Percentiles rank a stretch among this genome's conserved stretches.
These are phyloP conservation scores for Mormoops blainvillei DNA, from an alignment of 2,113 vertebrate species.

Conservation along the genomic window DNA sequence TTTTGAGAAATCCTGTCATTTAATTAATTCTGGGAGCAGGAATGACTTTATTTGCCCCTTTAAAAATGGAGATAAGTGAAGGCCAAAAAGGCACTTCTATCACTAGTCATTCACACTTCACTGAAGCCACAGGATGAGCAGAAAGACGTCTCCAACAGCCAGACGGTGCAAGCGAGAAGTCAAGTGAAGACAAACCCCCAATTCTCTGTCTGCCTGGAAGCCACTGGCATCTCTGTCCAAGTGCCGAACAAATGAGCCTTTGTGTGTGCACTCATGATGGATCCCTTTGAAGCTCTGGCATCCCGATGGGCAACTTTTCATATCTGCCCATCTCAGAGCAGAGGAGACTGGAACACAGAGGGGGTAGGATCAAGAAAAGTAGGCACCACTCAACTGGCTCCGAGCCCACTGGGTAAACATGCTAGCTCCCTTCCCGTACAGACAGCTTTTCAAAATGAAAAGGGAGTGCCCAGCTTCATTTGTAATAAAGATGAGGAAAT, in stretches of 20 bases:
- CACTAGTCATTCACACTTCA: neutral
- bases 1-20: neutral
- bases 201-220: slow-evolving; percentile 56
- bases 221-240: slow-evolving; percentile 60
- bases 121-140: neutral
- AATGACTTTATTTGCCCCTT: neutral
- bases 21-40: neutral
- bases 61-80: neutral
- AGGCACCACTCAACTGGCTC: slow-evolving; percentile 51
- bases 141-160: slow-evolving; percentile 23
- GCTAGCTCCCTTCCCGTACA: slow-evolving; percentile 49
- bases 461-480: slow-evolving; percentile 60
- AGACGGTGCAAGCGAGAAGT: slow-evolving; percentile 59
- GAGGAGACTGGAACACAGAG: slow-evolving; percentile 66
- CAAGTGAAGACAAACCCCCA: slow-evolving; percentile 58
- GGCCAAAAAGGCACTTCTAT: neutral
- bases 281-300: slow-evolving; percentile 79
- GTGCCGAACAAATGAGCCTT: slow-evolving; percentile 74
- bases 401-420: slow-evolving; percentile 64
- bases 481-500: slow-evolving; percentile 63
- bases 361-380: slow-evolving; percentile 51
- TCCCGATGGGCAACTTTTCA: slow-evolving; percentile 73
- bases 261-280: slow-evolving; percentile 69
- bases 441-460: slow-evolving; percentile 52
- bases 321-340: slow-evolving; percentile 76